These are phyloP conservation scores for Papilio dardanus DNA, from an alignment of 1,140 invertebrate species.

Conservation along the genomic window DNA sequence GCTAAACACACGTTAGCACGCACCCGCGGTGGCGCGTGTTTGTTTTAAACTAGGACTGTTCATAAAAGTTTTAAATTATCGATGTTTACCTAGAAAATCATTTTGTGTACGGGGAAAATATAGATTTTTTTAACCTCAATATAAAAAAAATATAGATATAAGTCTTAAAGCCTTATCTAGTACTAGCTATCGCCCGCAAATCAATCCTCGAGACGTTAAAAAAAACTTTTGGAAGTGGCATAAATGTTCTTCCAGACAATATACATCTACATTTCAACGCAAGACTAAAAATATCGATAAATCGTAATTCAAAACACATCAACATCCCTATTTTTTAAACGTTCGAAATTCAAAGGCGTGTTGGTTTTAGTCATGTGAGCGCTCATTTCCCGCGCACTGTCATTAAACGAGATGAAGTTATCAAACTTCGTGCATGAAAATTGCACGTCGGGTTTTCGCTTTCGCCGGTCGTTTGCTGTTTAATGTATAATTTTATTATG, in stretches of 20 bases:
- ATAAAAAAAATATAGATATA: too few species aligned
- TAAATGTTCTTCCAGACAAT: too few species aligned
- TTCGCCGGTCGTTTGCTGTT: constrained; percentile 64
- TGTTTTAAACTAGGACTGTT: constrained; percentile 9
- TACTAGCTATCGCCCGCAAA: too few species aligned
- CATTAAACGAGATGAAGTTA: constrained; percentile 70
- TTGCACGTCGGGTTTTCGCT: constrained; percentile 62
- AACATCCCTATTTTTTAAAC: constrained; percentile 33
- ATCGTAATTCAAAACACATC: neutral
- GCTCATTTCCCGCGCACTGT: constrained; percentile 58
- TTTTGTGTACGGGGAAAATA: too few species aligned
- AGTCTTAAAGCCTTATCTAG: too few species aligned
- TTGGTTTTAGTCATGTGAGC: constrained; percentile 54
- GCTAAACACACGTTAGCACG: constrained; percentile 57
- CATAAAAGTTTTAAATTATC: neutral
- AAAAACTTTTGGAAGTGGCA: too few species aligned
- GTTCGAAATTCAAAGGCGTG: constrained; percentile 63
- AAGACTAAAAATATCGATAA: neutral
- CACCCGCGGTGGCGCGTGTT: constrained; percentile 51
- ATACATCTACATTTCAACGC: too few species aligned
- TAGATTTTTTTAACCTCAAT: too few species aligned
- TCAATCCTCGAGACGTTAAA: too few species aligned
- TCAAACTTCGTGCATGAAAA: constrained; percentile 66
- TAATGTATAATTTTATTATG: constrained; percentile 63
- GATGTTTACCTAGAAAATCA: neutral